A percentile compares a stretch with the other conserved stretches of the same genome.
Conservation (phyloP, 2,888 invertebrate genomes). For the Drosophila eohydei region DNA sequence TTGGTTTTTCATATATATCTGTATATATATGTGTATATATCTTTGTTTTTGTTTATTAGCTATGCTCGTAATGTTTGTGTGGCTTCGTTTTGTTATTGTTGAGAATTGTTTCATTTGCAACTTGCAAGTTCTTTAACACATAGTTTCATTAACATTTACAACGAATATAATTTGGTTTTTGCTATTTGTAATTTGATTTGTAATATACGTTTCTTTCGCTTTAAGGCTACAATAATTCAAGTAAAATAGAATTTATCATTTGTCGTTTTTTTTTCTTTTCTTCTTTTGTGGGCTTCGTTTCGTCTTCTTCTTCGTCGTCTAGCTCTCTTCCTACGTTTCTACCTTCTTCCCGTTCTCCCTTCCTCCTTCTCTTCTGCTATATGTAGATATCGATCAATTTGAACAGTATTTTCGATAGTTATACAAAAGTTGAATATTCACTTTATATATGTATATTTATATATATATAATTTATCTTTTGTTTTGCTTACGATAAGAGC, state of each 20-base stretch:
- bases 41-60: conserved; percentile 14
- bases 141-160: conserved; percentile 59
- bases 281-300: conserved; percentile 62
- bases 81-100: conserved; percentile 49
- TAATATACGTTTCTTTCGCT: conserved; percentile 14
- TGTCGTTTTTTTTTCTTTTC: neutral
- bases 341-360: conserved; percentile 37
- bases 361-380: conserved; percentile 17
- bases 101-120: conserved; percentile 32
- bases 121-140: conserved; percentile 48
- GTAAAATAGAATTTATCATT: conserved; percentile 10
- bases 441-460: conserved; percentile 17
- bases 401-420: conserved; percentile 42
- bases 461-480: neutral
- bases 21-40: neutral
- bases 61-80: conserved; percentile 39
- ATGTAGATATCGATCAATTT: conserved; percentile 16
- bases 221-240: conserved; percentile 63
- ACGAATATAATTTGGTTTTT: conserved; percentile 52
- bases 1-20: conserved; percentile 18
- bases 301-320: no score
- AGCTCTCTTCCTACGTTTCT: no score
- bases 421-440: conserved; percentile 51
- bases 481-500: conserved; percentile 25
- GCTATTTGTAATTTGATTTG: conserved; percentile 39